These are phyloP conservation scores for Ridgeia piscesae DNA, from an alignment of 1,140 invertebrate species.

Conservation along the genomic window DNA sequence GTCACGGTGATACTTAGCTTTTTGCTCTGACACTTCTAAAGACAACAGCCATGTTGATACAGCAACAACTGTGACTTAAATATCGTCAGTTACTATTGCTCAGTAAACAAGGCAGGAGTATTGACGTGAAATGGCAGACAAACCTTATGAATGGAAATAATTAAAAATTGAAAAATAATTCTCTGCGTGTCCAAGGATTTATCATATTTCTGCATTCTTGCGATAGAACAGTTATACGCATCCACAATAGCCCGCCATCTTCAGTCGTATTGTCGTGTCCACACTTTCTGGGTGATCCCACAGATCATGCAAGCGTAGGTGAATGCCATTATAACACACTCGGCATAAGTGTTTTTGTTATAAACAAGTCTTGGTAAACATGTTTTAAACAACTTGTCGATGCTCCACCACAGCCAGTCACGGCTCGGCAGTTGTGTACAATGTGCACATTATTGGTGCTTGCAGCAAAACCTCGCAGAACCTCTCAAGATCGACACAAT, in stretches of 20 bases:
- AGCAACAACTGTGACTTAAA: not conserved
- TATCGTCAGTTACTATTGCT: not conserved
- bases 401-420: not conserved
- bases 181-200: not conserved
- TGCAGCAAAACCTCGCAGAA: conserved; percentile 69
- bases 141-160: not conserved
- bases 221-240: not conserved
- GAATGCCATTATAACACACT: too few species aligned
- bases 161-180: not conserved
- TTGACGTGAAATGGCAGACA: not conserved
- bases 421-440: not conserved
- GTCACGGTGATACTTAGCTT: not conserved
- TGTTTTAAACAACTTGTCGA: too few species aligned
- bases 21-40: not conserved
- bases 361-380: too few species aligned
- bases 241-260: not conserved
- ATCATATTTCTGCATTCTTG: not conserved
- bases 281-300: too few species aligned
- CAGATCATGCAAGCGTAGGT: too few species aligned
- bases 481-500: conserved; percentile 81
- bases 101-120: not conserved
- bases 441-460: conserved; percentile 18
- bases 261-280: too few species aligned
- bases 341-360: too few species aligned
- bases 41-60: not conserved